Evolutionary conservation across 2,888 invertebrate species (phyloP).

Genomic region (Labia minor): DNA sequence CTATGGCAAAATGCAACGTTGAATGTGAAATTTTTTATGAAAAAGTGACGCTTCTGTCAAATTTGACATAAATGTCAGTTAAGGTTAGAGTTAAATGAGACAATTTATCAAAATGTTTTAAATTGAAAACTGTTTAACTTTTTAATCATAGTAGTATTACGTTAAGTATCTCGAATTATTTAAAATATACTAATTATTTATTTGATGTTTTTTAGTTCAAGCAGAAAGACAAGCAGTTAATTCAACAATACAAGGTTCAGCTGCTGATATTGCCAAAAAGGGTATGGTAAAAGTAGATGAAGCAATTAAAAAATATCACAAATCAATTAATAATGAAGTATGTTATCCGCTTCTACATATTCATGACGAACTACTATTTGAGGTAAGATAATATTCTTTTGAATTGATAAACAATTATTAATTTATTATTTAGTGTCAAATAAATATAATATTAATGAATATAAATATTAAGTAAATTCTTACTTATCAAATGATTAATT

Average conservation of each 20-base stretch:
- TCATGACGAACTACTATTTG: slow-evolving; percentile 93
- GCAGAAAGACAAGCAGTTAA: slow-evolving; percentile 95
- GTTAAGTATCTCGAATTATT: too few relatives aligned
- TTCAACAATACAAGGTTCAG: slow-evolving; percentile 91
- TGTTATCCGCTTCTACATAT: slow-evolving; percentile 75
- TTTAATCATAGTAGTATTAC: too few relatives aligned
- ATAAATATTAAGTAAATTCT: too few relatives aligned
- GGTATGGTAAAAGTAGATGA: slow-evolving; percentile 74
- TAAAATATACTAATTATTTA: slow-evolving; percentile 17
- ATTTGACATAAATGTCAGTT: too few relatives aligned
- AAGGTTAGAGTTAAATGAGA: too few relatives aligned
- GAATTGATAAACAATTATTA: slow-evolving; percentile 7
- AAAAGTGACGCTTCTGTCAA: too few relatives aligned
- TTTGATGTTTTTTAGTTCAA: slow-evolving; percentile 45
- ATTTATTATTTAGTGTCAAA: background rate
- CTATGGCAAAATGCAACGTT: too few relatives aligned
- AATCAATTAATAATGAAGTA: slow-evolving; percentile 26
- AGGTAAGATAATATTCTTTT: slow-evolving; percentile 40
- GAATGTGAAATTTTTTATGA: too few relatives aligned
- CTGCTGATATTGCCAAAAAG: slow-evolving; percentile 87
- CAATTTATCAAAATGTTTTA: too few relatives aligned
- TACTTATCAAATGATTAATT: slow-evolving; percentile 3
- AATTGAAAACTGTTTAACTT: too few relatives aligned
- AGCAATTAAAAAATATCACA: slow-evolving; percentile 35
- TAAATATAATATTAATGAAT: background rate